Evolutionary conservation across 1,140 invertebrate genomes (phyloP).

Genomic region (Pectinophora gossypiella): DNA sequence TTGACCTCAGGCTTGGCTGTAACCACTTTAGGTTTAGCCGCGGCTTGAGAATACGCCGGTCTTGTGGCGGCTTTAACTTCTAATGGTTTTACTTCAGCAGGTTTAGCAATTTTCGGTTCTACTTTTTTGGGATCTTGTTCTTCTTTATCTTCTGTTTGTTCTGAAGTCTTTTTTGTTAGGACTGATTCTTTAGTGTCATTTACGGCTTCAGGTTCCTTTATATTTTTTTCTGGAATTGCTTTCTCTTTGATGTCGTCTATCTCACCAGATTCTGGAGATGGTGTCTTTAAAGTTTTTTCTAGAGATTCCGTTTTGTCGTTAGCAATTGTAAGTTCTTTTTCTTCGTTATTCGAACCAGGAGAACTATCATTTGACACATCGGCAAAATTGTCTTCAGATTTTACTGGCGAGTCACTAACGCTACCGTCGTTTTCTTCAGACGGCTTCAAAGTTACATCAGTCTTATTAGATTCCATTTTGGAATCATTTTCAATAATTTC

Average conservation of each 20-base stretch:
- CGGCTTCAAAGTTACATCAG: slow-evolving; percentile 39
- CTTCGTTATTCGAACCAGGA: slow-evolving; percentile 30
- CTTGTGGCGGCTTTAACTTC: slow-evolving; percentile 36
- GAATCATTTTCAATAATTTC: slow-evolving; percentile 19
- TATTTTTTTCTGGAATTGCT: slow-evolving; percentile 2
- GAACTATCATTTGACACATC: slow-evolving; percentile 59
- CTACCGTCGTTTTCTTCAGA: slow-evolving; percentile 9
- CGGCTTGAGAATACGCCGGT: slow-evolving; percentile 71
- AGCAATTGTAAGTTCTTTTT: neutral
- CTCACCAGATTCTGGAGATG: neutral
- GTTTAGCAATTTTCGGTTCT: neutral
- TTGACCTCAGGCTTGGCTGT: slow-evolving; percentile 45
- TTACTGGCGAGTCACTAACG: slow-evolving; percentile 42
- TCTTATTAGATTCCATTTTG: slow-evolving; percentile 24
- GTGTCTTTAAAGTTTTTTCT: neutral
- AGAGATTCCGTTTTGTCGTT: neutral
- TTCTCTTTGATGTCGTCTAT: slow-evolving; percentile 8
- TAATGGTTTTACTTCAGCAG: slow-evolving; percentile 24
- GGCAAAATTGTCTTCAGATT: slow-evolving; percentile 63
- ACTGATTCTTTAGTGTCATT: neutral
- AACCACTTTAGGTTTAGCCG: slow-evolving; percentile 69
- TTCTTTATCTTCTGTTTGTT: slow-evolving; percentile 38
- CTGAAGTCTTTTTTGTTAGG: slow-evolving; percentile 1
- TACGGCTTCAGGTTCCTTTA: slow-evolving; percentile 12
- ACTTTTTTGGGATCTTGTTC: slow-evolving; percentile 34